Base-by-base conservation (phyloP, 2,888 invertebrate genomes). In the Andrena camellia region DNA sequence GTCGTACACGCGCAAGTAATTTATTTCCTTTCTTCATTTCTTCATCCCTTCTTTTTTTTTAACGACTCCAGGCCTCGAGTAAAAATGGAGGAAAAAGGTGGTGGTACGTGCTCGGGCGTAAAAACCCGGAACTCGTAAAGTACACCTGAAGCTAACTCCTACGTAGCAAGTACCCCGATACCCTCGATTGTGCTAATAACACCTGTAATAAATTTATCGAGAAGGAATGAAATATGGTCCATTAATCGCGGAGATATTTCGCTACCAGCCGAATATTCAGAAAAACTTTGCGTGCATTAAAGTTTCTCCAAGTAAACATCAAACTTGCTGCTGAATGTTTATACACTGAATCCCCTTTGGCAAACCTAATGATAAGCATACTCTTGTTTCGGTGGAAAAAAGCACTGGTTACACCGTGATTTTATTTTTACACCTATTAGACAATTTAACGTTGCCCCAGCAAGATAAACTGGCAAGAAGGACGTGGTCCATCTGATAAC, bases 1-100 rank as follows among this genome's bases (percentile, higher is more conserved):
- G 67, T 70, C 69, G 48, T 50, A 35, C 75, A 71, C 62, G 66
- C 33, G 62, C 70, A 33, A 67, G 75, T 75, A 75, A 82, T 82
- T 75, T 67, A 75, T 81, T 70, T 75, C 62, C 66, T 67, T 75
- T 70, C 29, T 63, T 62, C 42, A 81, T 66, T 67, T 57, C 23
- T 26, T 23, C 23, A 42, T 42, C 1, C 23, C 10, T 10, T 5
- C 20, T 52, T 26, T 57, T 57, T 54, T 75, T 75, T 62, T 67
- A 82, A 70, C 70, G 70, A 50, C n/a, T 52, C 13, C 66, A 6
- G 29, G 33, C 35, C 17, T 17, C 20, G 8, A 42, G 73, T 31
- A 70, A 57, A 81, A 81, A 70, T 7, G 2, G 7, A 70, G 20
- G 26, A 75, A 70, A 67, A 71, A 26, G 31, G 23, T 20, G 54